Base-by-base conservation (phyloP, 2,888 invertebrate species). In the Drosophila quinaria region DNA sequence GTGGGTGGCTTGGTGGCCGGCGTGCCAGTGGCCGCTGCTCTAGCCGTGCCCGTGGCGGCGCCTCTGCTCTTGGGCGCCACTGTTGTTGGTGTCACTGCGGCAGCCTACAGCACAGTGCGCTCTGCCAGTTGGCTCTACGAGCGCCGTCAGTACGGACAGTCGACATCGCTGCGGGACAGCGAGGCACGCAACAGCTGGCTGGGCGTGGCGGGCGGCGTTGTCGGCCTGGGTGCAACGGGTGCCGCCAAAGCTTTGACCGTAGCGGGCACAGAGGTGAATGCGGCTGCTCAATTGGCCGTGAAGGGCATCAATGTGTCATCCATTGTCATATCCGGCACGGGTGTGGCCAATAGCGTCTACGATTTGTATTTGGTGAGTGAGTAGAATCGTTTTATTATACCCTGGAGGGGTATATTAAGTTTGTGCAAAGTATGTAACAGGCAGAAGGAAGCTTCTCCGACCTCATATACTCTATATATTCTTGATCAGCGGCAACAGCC, bases 281-380 rank as follows among this genome's bases (percentile, higher is more conserved):
- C 73, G 19, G 83, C 78, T 39, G 74, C 90, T 29, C 85, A 83
- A 50, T 52, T 90, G 19, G 85, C 87, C 50, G 81, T 90, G 25
- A 82, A 74, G 72, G 80, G 90, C 55, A 87, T 91, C 44, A 90
- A 91, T 76, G 82, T 90, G 15, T 85, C 90, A 2, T 82, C 91
- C 1, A 78, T 90, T 66, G 70, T 90, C 1, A 47, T 91, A 35
- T 89, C 90, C 9, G 90, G 91, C 25, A 80, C 90, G 17, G 89
- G 91, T 25, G 84, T 90, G 39, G 87, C 72, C 29, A 85, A 86
- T 62, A 87, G 90, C 10, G 71, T 84, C 29, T 66, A 91, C 13
- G 90, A 91, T 69, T 46, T 91, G 25, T 78, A 90, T 56, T 63
- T 89, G 51, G 75, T 76, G 13, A 75, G 74, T 35, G 15, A 6